These are phyloP conservation scores for Corythornis cristatus DNA, from an alignment of 2,113 vertebrate species.

Conservation along the genomic window DNA sequence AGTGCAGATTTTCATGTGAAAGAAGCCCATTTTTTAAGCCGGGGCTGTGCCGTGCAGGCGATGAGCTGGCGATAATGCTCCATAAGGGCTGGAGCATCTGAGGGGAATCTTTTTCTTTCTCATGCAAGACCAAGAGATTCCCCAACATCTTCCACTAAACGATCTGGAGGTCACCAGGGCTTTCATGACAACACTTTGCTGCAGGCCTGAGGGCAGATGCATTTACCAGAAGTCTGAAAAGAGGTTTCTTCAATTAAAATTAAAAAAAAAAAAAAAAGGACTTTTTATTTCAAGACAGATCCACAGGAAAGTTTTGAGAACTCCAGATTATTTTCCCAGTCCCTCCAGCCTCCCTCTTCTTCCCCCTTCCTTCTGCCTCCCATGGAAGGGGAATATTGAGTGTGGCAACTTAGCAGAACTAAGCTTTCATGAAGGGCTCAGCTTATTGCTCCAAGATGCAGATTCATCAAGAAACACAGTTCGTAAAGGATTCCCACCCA, in stretches of 20 bases:
- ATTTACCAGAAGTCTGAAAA: background rate
- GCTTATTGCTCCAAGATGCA: background rate
- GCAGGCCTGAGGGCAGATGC: background rate
- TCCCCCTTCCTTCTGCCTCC: background rate
- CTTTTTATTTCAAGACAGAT: background rate
- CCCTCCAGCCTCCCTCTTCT: background rate
- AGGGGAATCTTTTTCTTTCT: background rate
- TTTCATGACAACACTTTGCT: background rate
- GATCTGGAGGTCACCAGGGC: background rate
- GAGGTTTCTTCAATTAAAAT: rapidly evolving
- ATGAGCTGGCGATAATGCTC: background rate
- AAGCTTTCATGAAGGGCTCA: background rate
- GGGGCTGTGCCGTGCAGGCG: background rate
- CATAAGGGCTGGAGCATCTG: background rate
- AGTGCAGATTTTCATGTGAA: slow-evolving; percentile 5
- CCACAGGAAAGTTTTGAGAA: background rate
- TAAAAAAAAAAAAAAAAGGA: rapidly evolving
- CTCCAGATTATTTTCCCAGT: background rate
- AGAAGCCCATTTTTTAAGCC: background rate
- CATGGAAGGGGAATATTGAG: background rate
- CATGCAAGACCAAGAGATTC: background rate
- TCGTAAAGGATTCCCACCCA: background rate
- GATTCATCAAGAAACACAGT: background rate
- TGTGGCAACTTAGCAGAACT: background rate
- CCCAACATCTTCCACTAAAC: background rate